Evolutionary conservation across 1,140 invertebrate genomes (phyloP), one percentile per base, ranked within the genome.

Genomic region (Nixonia krombeini): DNA sequence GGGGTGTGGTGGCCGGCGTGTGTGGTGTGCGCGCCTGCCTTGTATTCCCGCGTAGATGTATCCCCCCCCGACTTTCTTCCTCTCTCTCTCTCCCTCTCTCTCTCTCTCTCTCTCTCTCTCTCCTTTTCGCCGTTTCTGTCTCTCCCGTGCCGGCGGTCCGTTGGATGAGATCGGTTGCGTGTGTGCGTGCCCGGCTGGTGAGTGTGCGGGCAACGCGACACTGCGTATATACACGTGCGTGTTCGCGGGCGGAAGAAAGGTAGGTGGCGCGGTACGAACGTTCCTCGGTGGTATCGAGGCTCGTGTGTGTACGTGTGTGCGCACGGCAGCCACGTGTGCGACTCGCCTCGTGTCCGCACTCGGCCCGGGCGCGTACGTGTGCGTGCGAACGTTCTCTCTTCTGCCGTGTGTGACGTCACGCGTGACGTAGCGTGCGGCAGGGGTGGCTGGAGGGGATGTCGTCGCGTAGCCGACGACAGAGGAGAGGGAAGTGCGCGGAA

Each of bases 401-500:
- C n/a, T n/a, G 58, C 16, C 47, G 31, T 31, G 37, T 58, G 58
- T 70, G 53, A 76, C 75, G 73, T 77, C 77, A 76, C 71, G 75
- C 65, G 78, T 80, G 75, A 71, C 73, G 70, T 77, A 70, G 38
- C 68, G 59, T 56, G 66, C 37, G 52, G 33, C 59, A 53, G 33
- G 23, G 61, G 26, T 45, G 33, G 23, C 23, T 33, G 51, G 31
- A 50, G 57, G 28, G 49, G 63, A 13, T 29, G 40, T 47, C 57
- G 51, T 51, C 65, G 47, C 46, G 12, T 44, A 31, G 51, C 41
- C 44, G 44, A 42, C 56, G 28, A 7, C 5, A 29, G 41, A 41
- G 18, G 37, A 26, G 41, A 26, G 23, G 23, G 29, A 16, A 18
- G 18, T 17, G 56, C 25, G 46, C 9, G 29, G 15, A 45, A 46